Base-by-base conservation (phyloP, 2,888 invertebrate species). In the Rhimphoctona megacephalus region DNA sequence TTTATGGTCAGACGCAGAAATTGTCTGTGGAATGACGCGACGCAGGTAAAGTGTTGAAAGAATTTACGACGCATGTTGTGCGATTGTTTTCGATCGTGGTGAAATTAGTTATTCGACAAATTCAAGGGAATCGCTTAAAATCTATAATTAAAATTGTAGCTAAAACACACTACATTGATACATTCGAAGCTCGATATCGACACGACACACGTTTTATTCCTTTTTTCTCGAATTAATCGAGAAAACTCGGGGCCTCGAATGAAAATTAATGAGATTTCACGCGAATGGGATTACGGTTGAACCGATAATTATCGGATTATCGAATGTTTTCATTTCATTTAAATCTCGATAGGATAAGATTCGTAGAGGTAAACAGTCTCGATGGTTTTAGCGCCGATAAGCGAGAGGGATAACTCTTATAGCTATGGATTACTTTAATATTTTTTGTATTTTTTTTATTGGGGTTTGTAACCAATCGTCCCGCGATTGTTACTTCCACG, bases 251-350 rank as follows among this genome's bases (percentile, higher is more conserved):
- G 17, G 17, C 52, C 33, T 70, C 70, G 30, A 69, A 43, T 69
- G 36, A 49, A 72, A 77, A 83, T 33, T 36, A 39, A 72, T 61
- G 22, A 36, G 70, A 54, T 70, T 36, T 61, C 36, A 25, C 61
- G 52, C 8, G 22, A 46, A 46, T 43, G 57, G 46, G 19, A 64
- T 70, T 52, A 49, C 7, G 64, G 11, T 43, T 83, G 36, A 36
- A 57, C 19, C 25, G 17, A 61, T 73, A 30, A 78, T 73, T 78
- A 46, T 39, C 39, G 43, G 83, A 49, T 83, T 80, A 84, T 74
- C 74, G 69, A 81, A 72, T 81, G 81, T 81, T 85, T 85, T 81
- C 46, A 77, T 81, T 85, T 72, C 70, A 81, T 85, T 74, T 52
- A 25, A 76, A 39, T 43, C 57, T 43, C 11, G 25, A n/a, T 30